A percentile compares a stretch with the other conserved stretches of the same genome.
These are phyloP conservation scores for Telmatochromis sp. DNA, from an alignment of 2,113 vertebrate species.

Conservation along the genomic window DNA sequence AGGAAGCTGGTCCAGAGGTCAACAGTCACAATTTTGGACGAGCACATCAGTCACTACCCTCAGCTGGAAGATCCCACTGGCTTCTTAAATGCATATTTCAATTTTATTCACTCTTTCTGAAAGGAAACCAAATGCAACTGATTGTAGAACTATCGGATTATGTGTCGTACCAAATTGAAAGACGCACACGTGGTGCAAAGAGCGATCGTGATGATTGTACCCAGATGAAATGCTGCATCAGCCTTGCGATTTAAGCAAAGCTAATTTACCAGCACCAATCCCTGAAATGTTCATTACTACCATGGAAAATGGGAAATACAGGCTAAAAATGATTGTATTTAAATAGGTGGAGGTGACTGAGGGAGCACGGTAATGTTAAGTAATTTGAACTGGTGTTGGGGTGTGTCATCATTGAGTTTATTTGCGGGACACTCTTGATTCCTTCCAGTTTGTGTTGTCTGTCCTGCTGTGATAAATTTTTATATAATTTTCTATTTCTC, in stretches of 20 bases:
- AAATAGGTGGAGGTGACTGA: background rate
- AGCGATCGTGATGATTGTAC: background rate
- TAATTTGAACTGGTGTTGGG: background rate
- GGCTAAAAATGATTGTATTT: background rate
- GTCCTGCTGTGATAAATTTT: background rate
- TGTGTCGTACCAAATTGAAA: background rate
- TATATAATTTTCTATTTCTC: conserved; percentile 42
- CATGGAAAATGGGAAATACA: background rate
- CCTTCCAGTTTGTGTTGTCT: background rate
- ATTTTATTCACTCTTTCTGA: conserved; percentile 96
- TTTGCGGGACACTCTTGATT: background rate
- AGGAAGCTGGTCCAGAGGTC: conserved; percentile 84
- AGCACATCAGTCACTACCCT: conserved; percentile 94
- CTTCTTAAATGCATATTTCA: conserved; percentile 88
- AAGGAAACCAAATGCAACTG: background rate
- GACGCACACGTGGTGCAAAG: background rate
- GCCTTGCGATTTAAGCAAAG: background rate
- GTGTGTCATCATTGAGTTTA: background rate
- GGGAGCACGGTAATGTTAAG: background rate
- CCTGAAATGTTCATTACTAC: background rate
- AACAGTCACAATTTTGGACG: conserved; percentile 83
- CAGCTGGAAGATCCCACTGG: conserved; percentile 93
- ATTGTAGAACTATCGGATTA: background rate
- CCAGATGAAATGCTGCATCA: background rate
- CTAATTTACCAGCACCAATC: background rate